Percentiles rank a stretch among this genome's conserved stretches.
These are phyloP conservation scores for Phylloscopus whistleri DNA, from an alignment of 2,113 vertebrate species.

Conservation along the genomic window DNA sequence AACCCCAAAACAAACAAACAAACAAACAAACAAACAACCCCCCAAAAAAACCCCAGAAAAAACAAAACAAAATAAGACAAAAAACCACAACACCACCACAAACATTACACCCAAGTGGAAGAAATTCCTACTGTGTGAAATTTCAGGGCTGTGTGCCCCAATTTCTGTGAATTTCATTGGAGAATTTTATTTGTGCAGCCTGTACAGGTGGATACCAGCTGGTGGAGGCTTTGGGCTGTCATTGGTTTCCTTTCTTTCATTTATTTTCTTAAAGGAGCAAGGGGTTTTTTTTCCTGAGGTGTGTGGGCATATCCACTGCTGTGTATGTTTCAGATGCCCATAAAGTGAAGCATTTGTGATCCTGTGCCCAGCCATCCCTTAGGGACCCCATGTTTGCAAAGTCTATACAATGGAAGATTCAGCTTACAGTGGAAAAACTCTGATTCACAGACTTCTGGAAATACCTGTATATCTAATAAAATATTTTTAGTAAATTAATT, in stretches of 20 bases:
- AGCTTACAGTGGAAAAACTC: not conserved
- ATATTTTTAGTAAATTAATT: not conserved
- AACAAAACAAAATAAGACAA: not conserved
- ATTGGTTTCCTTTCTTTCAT: not conserved
- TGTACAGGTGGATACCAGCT: not conserved
- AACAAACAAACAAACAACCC: not conserved
- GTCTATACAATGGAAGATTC: not conserved
- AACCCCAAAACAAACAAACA: not conserved
- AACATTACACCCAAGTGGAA: not conserved
- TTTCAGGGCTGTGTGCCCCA: not conserved
- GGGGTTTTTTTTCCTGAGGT: not conserved
- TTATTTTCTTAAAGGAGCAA: not conserved
- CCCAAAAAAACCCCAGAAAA: too few relatives aligned
- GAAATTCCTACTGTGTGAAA: not conserved
- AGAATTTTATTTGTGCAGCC: not conserved
- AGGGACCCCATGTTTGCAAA: not conserved
- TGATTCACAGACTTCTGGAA: not conserved
- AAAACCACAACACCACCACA: not conserved
- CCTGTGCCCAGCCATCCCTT: not conserved
- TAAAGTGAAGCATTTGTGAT: not conserved
- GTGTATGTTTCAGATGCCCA: not conserved
- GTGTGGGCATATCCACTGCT: not conserved
- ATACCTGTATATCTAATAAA: not conserved
- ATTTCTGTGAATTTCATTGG: not conserved
- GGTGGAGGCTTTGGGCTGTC: not conserved